A percentile compares a stretch with the other conserved stretches of the same genome.
These are phyloP conservation scores for Taurulus bubalis DNA, from an alignment of 2,113 vertebrate genomes.

Conservation along the genomic window DNA sequence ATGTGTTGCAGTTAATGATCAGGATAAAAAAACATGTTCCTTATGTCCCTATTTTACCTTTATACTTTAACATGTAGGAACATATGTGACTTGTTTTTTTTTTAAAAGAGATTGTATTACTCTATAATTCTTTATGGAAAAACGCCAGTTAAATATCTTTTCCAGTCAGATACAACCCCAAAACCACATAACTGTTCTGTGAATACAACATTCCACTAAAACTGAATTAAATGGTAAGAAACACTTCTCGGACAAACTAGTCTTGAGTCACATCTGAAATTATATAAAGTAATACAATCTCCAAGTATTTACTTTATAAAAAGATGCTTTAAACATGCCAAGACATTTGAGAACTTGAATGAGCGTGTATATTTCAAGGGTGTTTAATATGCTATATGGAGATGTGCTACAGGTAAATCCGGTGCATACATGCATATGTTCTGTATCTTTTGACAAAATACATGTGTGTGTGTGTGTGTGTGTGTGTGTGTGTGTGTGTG, in stretches of 20 bases:
- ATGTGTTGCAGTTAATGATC: conserved; percentile 25
- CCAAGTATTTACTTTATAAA: conserved; percentile 52
- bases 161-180: background rate
- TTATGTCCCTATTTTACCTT: conserved; percentile 21
- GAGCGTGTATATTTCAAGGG: conserved; percentile 32
- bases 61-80: conserved; percentile 61
- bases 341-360: conserved; percentile 40
- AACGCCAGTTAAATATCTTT: background rate
- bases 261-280: conserved; percentile 18
- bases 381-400: conserved; percentile 28
- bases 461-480: background rate
- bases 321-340: conserved; percentile 63
- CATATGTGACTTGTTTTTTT: conserved; percentile 29
- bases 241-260: conserved; percentile 4
- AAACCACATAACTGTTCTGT: background rate
- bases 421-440: conserved; percentile 52
- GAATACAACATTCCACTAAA: background rate
- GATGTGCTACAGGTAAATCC: conserved; percentile 20
- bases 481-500: too few species aligned
- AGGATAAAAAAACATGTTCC: conserved; percentile 26
- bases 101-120: conserved; percentile 74
- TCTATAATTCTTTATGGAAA: conserved; percentile 34
- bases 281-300: conserved; percentile 75
- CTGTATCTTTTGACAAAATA: conserved; percentile 27
- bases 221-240: background rate